phyloP scores from a whole-genome alignment of 2,888 invertebrate species.

The Idaea dimidiata region DNA sequence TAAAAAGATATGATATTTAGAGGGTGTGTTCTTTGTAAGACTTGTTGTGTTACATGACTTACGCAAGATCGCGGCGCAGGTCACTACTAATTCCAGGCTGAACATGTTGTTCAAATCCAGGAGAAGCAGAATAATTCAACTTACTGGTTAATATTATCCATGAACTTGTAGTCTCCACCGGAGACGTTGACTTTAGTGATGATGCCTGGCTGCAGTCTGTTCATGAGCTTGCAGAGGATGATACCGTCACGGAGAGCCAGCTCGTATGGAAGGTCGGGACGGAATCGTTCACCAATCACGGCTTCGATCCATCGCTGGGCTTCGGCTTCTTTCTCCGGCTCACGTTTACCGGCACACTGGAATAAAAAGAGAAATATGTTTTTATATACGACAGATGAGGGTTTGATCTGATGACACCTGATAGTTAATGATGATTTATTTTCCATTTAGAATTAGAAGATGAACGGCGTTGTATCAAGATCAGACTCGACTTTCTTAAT shows the following conservation, averaged over 20 bases:
- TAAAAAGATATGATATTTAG: too few species aligned
- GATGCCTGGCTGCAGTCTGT: constrained; percentile 91
- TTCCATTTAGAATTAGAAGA: too few species aligned
- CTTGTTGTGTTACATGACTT: too few species aligned
- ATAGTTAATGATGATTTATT: too few species aligned
- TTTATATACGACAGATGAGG: too few species aligned
- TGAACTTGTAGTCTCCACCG: constrained; percentile 96
- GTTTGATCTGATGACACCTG: too few species aligned
- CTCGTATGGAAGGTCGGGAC: constrained; percentile 86
- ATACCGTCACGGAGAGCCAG: constrained; percentile 91
- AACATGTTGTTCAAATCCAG: too few species aligned
- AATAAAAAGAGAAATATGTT: constrained; percentile 36
- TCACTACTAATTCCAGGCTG: too few species aligned
- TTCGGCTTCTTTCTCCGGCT: constrained; percentile 88
- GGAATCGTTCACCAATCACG: constrained; percentile 89
- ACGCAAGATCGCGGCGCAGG: too few species aligned
- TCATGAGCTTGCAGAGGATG: constrained; percentile 93
- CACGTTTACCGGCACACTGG: constrained; percentile 90
- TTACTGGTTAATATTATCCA: constrained; percentile 97
- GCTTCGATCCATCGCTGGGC: constrained; percentile 93
- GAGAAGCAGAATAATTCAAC: constrained; percentile 46
- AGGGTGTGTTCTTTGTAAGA: too few species aligned
- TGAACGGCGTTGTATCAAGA: too few species aligned
- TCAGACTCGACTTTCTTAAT: too few species aligned
- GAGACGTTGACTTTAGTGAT: constrained; percentile 91